Evolutionary conservation across 2,888 invertebrate species (phyloP), one percentile per base, ranked within the genome.

Genomic region (Apotomis betuletana): DNA sequence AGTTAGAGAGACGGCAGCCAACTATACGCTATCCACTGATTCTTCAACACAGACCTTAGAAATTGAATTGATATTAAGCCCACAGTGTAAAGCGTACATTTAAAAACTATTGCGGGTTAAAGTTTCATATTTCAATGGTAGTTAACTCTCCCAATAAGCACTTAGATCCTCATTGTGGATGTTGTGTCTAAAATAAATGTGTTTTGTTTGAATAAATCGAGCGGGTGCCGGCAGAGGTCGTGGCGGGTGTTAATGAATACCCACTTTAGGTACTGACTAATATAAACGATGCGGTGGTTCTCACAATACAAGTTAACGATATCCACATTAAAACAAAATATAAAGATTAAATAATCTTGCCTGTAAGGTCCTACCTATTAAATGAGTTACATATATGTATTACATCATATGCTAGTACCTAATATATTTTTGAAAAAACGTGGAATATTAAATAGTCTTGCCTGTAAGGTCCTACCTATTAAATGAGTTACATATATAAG

Each of bases 191-290:
- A 88, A 87, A 88, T 89, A 87, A 89, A 90, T 88, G 87, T 83
- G 86, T 89, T 89, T 88, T 90, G 87, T 90, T 90, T 90, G 85
- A 84, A 90, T 88, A 90, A 87, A 89, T 90, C 83, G 83, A 82
- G 80, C 80, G 80, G 79, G 80, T 78, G 81, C 77, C 76, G 80
- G 77, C 75, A 78, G 81, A 85, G 87, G 85, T 85, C 82, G 82
- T 73, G 76, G 74, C 77, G 81, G 82, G 87, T 87, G 88, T 87
- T 90, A 87, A 90, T 87, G 88, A 88, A 85, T 78, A 78, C 80
- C 75, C 78, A 78, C 78, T 78, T 81, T 80, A 77, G 74, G 75
- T 74, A 72, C 70, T 69, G 69, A 73, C 73, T 74, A 74, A 67
- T 61, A 69, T 71, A 68, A 74, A 74, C 74, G 67, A 70, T 74